Base-by-base conservation (phyloP, 2,888 invertebrate genomes). In the Hirtodrosophila confusa region DNA sequence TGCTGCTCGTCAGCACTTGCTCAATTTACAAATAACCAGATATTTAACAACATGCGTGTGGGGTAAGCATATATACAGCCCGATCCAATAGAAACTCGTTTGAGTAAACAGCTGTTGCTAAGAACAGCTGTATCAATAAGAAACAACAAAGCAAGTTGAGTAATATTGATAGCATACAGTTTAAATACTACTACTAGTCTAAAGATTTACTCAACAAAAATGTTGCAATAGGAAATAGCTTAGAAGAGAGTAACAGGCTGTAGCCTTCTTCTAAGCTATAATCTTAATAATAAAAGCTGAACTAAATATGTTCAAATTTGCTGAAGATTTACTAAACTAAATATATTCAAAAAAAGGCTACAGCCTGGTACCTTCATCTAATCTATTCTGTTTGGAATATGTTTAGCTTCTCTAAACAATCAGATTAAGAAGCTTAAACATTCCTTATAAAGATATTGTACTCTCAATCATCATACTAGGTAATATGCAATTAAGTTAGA, bases 111-210 rank as follows among this genome's bases (percentile, higher is more conserved):
- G n/a, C 45, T 63, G 61, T 33, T 51, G 41, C 37, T 36, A 23
- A 44, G 39, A 41, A 35, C 86, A 80, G 65, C 72, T 82, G 80
- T 69, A 43, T 75, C 67, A 76, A 85, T 53, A 75, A 10, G 3
- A 31, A 17, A 24, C 12, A 11, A 8, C 9, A 41, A 37, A 44
- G 35, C 9, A 8, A 40, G 64, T 48, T 55, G 27, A 6, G 40
- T 43, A 72, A 72, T 31, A 39, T 27, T 45, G 31, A 12, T 17
- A 36, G 23, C 24, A 29, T 7, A 23, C 12, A 29, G 17, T 17
- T 29, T 33, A 17, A 27, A n/a, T 17, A 17, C 17, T 50, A 27
- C 8, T 17, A 17, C 17, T 50, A 36, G n/a, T 23, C 36, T 29
- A 11, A 11, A 41, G 50, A 33, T 58, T 58, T 43, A 39, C 43